Base-by-base conservation (phyloP, 2,797 vertebrate genomes). In the Parauchenoglanis ngamensis region DNA sequence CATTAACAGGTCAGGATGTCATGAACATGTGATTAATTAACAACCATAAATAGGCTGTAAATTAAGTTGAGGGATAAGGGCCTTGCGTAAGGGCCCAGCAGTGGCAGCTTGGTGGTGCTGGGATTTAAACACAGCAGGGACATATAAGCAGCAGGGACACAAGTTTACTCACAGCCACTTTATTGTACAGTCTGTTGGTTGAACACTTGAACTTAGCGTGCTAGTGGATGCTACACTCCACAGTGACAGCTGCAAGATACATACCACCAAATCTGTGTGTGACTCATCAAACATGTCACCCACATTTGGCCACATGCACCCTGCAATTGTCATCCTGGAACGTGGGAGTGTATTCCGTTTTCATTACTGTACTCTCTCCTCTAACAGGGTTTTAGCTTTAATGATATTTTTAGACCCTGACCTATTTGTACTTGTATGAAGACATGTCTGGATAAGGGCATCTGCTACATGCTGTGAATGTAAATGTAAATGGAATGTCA, bases 371-470 rank as follows among this genome's bases (percentile, higher is more conserved):
- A 12, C 19, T 23, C 35, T 59, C 54, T 59, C 21, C 19, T 23
- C 31, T 57, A 35, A 59, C 23, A 75, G 44, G 44, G 28, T 40
- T 59, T 56, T 76, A 28, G 46, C 21, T 44, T 40, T n/a, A n/a
- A n/a, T 78, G 76, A 35, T 57, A 78, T 78, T 78, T 79, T 57
- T 79, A 79, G 77, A n/a, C 49, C 0, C 11, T 59, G 77, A 59
- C 77, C 77, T 79, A 79, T 56, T 78, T 78, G 52, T 35, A 23
- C 54, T 57, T 35, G 28, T 49, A 57, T 56, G 15, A 52, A 77
- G 75, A 77, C 19, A 77, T 12, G 7, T 12, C 35, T 79, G 19
- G 54, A 59, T 13, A 12, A 59, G 19, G 28, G 49, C 52, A 21
- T 31, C 77, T 35, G n/a, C 10, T 57, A 31, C 1, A n/a, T 31